Evolutionary conservation across 2,797 vertebrate genomes (phyloP), one percentile per base, ranked within the genome.

Genomic region (Silurus lanzhouensis): DNA sequence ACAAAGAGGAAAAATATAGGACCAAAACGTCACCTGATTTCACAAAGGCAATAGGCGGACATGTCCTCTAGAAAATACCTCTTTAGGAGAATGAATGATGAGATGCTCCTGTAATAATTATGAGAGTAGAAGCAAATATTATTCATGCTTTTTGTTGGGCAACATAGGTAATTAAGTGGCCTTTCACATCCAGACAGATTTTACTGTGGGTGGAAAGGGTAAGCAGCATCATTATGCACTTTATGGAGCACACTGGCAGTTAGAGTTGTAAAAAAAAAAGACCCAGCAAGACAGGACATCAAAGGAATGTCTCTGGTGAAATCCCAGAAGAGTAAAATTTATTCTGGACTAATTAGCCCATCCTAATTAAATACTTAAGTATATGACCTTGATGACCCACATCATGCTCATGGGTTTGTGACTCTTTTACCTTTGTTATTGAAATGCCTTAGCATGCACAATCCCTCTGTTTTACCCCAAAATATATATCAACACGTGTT

Each of bases 161-260:
- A 86, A 89, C 89, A 86, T 25, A 48, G 87, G 89, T 89, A 86
- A 88, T 89, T 88, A 84, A 31, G 61, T 74, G 79, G 85, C 88
- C 89, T 82, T 75, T 85, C 85, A 86, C 87, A 90, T 83, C 66
- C 89, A 64, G 84, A 88, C 91, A 91, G 89, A 48, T 89, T 81
- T 76, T 61, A 71, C 84, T 70, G 87, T 20, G 5, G 90, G 90
- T 90, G 85, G 83, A 79, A 70, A 61, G 27, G 52, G 85, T 83
- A 81, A 84, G 81, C 86, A 84, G 87, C 74, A 85, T 88, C 57
- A 89, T 91, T 89, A 91, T 90, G 91, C 89, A 88, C 89, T n/a
- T 78, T 90, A 91, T 88, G 82, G 55, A 60, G 83, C 85, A 88
- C 90, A 83, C 22, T 61, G 89, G 89, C 88, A 90, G 88, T 88